Evolutionary conservation across 1,140 invertebrate genomes (phyloP).

Genomic region (Drosophila parvula): DNA sequence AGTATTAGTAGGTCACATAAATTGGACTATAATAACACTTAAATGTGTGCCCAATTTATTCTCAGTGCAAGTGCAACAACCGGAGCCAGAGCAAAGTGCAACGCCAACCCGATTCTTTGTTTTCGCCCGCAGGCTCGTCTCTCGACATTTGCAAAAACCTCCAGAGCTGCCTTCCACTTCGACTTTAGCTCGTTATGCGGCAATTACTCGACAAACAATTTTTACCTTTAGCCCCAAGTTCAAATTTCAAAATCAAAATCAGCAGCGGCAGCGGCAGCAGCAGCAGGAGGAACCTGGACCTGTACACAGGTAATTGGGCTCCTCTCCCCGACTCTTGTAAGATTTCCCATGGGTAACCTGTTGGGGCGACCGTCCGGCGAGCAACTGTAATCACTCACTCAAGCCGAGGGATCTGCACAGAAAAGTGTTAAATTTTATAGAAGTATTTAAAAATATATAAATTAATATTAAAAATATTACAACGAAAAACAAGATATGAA

Average conservation of each 20-base stretch:
- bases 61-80: constrained; percentile 35
- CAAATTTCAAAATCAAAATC: constrained; percentile 82
- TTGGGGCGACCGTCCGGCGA: constrained; percentile 51
- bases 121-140: constrained; percentile 44
- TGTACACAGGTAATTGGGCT: constrained; percentile 65
- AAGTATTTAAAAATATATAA: background rate
- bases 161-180: constrained; percentile 15
- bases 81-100: constrained; percentile 49
- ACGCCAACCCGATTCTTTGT: constrained; percentile 57
- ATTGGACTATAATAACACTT: too few species aligned
- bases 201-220: constrained; percentile 83
- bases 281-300: constrained; percentile 36
- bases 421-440: constrained; percentile 1
- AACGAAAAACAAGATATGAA: background rate
- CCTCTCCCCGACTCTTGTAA: constrained; percentile 47
- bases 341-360: constrained; percentile 82
- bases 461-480: background rate
- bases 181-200: constrained; percentile 72
- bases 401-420: constrained; percentile 46
- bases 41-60: background rate
- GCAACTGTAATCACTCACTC: constrained; percentile 80
- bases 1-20: too few species aligned
- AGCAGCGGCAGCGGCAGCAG: constrained; percentile 42
- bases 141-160: constrained; percentile 51
- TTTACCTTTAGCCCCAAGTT: constrained; percentile 83